These are phyloP conservation scores for Stenotaenia linearis DNA, from an alignment of 2,888 invertebrate species.

Conservation along the genomic window DNA sequence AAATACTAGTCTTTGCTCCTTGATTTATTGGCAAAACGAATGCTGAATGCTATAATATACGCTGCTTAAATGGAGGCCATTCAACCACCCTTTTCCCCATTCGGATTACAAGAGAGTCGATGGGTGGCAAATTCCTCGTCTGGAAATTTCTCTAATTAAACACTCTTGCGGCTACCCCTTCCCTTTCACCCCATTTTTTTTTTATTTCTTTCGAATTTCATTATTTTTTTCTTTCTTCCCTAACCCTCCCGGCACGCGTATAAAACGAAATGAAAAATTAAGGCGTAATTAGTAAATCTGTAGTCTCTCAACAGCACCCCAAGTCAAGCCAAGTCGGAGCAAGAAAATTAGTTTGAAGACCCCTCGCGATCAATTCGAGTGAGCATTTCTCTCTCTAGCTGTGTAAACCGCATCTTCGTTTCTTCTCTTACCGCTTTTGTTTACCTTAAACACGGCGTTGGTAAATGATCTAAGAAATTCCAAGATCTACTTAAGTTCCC, in stretches of 20 bases:
- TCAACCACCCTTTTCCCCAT: not conserved
- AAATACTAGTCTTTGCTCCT: conserved; percentile 10
- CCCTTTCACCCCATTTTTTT: not conserved
- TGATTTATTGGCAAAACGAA: conserved; percentile 24
- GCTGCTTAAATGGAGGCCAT: conserved; percentile 6
- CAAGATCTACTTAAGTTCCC: not conserved
- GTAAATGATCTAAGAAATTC: conserved; percentile 9
- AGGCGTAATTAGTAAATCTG: conserved; percentile 21
- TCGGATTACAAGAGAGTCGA: not conserved
- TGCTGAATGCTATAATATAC: conserved; percentile 20
- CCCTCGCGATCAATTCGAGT: not conserved
- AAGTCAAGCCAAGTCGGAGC: not conserved
- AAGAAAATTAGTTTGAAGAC: not conserved
- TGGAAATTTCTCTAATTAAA: conserved; percentile 17
- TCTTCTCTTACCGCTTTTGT: not conserved
- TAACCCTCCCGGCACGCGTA: not conserved
- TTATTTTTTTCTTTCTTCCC: not conserved
- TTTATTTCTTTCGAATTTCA: not conserved
- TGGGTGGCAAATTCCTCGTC: conserved; percentile 13
- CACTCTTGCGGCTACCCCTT: not conserved
- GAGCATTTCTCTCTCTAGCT: not conserved
- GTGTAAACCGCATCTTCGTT: not conserved
- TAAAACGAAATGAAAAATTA: conserved; percentile 18
- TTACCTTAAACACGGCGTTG: not conserved
- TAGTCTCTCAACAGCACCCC: not conserved